Conservation (phyloP, 2,888 invertebrate species). For the Nephrocerus scutellatus region DNA sequence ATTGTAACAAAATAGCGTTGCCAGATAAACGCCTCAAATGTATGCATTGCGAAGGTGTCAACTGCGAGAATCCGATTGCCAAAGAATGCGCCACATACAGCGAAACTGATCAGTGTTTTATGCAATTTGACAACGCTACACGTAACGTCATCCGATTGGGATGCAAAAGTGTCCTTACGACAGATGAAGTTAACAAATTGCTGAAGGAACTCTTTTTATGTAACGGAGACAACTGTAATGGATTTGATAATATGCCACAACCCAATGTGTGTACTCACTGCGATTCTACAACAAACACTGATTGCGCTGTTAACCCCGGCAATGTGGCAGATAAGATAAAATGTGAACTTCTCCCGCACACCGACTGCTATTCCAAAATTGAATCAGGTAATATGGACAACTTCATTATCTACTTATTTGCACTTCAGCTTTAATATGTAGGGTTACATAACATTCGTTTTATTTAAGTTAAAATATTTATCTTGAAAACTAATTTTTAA, state of each 20-base stretch:
- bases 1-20: conserved; percentile 22
- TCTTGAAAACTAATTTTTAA: too few relatives aligned
- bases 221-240: conserved; percentile 27
- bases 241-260: conserved; percentile 20
- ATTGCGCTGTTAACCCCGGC: conserved; percentile 21
- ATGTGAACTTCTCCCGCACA: conserved; percentile 23
- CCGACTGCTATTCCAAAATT: conserved; percentile 27
- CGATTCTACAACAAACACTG: conserved; percentile 22
- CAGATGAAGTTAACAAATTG: conserved; percentile 9
- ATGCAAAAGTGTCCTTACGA: conserved; percentile 24
- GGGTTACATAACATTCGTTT: too few relatives aligned
- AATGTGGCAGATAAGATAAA: not conserved
- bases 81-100: conserved; percentile 19
- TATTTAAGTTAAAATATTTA: too few relatives aligned
- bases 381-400: too few relatives aligned
- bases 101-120: conserved; percentile 27
- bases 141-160: conserved; percentile 22
- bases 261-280: conserved; percentile 22
- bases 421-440: too few relatives aligned
- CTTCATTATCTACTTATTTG: too few relatives aligned
- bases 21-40: conserved; percentile 24
- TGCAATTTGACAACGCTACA: conserved; percentile 24
- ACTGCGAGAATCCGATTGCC: conserved; percentile 21
- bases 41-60: conserved; percentile 18
- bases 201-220: conserved; percentile 25